Conservation (phyloP, 30 jellyfish, hydroid and myxozoan genomes). For the Aurelia coerulea region DNA sequence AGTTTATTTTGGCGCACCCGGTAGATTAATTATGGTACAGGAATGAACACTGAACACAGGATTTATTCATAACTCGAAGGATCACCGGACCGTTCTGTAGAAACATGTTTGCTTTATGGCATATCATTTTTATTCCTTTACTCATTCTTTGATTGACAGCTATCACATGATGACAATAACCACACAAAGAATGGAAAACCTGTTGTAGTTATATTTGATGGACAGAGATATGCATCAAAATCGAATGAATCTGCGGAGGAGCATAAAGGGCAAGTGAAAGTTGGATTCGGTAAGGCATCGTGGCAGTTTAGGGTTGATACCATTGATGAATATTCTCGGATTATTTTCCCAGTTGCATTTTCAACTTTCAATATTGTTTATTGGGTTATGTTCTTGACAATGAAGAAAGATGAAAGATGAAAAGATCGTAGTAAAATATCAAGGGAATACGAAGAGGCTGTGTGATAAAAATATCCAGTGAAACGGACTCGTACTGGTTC, state of each 20-base stretch:
- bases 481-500: too few species aligned
- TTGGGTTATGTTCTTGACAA: constrained; percentile 90
- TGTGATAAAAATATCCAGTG: too few species aligned
- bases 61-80: too few species aligned
- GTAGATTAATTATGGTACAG: too few species aligned
- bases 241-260: constrained; percentile 50
- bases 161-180: constrained; percentile 66
- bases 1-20: too few species aligned
- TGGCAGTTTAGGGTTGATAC: constrained; percentile 86
- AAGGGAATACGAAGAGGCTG: too few species aligned
- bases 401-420: constrained; percentile 56
- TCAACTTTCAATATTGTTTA: constrained; percentile 91
- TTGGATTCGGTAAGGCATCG: constrained; percentile 62
- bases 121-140: too few species aligned
- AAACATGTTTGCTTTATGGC: too few species aligned
- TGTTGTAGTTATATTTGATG: constrained; percentile 84
- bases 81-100: too few species aligned
- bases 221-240: constrained; percentile 57
- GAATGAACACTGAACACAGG: too few species aligned
- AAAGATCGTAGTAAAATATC: too few species aligned
- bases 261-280: constrained; percentile 38
- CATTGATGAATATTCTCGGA: constrained; percentile 89
- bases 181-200: constrained; percentile 77
- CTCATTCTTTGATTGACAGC: not conserved
- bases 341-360: constrained; percentile 87